phyloP scores from a whole-genome alignment of 2,113 vertebrate genomes.

The Solea senegalensis region DNA sequence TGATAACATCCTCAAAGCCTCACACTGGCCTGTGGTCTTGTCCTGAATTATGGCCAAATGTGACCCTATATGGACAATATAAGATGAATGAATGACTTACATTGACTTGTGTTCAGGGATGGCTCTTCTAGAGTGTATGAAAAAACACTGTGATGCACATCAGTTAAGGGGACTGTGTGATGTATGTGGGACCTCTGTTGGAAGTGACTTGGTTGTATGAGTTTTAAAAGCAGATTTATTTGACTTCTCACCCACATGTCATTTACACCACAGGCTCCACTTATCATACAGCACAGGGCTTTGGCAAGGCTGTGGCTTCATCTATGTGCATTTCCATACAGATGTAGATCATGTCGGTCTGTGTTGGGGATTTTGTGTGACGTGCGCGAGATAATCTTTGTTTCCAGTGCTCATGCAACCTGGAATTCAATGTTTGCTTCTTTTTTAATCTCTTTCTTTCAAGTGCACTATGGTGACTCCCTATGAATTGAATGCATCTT shows the following conservation, averaged over 20 bases:
- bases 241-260: conserved; percentile 43
- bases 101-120: conserved; percentile 55
- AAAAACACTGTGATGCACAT: conserved; percentile 13
- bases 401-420: background rate
- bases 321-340: conserved; percentile 1
- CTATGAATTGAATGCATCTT: conserved; percentile 19
- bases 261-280: conserved; percentile 7
- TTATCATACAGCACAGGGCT: conserved; percentile 24
- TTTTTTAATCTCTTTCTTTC: conserved; percentile 3
- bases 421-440: conserved; percentile 1
- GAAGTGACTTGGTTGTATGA: conserved; percentile 49
- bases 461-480: conserved; percentile 12
- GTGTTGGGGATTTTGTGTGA: background rate
- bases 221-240: conserved; percentile 54
- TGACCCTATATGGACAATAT: conserved; percentile 31
- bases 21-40: conserved; percentile 19
- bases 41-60: conserved; percentile 39
- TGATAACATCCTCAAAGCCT: conserved; percentile 37
- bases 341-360: background rate
- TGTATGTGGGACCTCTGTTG: conserved; percentile 54
- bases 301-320: conserved; percentile 2
- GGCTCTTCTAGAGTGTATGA: conserved; percentile 3
- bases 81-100: conserved; percentile 45
- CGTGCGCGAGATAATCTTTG: background rate
- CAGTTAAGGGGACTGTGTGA: conserved; percentile 30